Evolutionary conservation across 2,797 vertebrate genomes (phyloP), one percentile per base, ranked within the genome.

Genomic region (Sebastiscus albofasciatus): DNA sequence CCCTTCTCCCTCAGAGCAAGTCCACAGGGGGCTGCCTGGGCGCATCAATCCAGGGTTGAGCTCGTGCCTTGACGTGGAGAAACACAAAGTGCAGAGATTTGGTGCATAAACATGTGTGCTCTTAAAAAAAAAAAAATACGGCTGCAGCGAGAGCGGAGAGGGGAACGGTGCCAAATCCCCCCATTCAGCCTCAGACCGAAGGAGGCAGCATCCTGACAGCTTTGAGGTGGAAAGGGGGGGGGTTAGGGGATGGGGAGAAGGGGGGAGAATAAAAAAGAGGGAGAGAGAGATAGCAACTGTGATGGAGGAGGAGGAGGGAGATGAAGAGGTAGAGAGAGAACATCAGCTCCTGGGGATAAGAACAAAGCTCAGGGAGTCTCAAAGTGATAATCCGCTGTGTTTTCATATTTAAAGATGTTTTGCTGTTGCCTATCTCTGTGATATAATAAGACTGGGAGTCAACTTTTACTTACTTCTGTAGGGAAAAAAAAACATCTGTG

Each of bases 21-120:
- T 83, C 82, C 82, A 87, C 72, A 67, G 83, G 82, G 76, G 90
- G 87, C 90, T 94, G 93, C 93, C 92, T 92, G 92, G 88, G 88
- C 22, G 61, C 90, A 90, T 93, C 92, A 89, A 91, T 93, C 90
- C 88, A 71, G 88, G 91, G 87, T 86, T 90, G 85, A 92, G 90
- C 89, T 75, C 65, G 85, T 81, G 88, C 79, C 84, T 90, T 90
- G 92, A 93, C 89, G 89, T 84, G 86, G 87, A 81, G 88, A 85
- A 90, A 90, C 82, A 93, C 90, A 92, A 92, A 93, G 90, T 92
- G 92, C 81, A 80, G 64, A 92, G 93, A 94, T 93, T 90, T 93
- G 88, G 90, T 92, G 92, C 90, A 91, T 90, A 92, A 94, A 93
- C 85, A 87, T 91, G 90, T 87, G 72, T 87, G 87, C 90, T 87